Evolutionary conservation across 2,797 vertebrate species (phyloP), one percentile per base, ranked within the genome.

Genomic region (Tapirus indicus): DNA sequence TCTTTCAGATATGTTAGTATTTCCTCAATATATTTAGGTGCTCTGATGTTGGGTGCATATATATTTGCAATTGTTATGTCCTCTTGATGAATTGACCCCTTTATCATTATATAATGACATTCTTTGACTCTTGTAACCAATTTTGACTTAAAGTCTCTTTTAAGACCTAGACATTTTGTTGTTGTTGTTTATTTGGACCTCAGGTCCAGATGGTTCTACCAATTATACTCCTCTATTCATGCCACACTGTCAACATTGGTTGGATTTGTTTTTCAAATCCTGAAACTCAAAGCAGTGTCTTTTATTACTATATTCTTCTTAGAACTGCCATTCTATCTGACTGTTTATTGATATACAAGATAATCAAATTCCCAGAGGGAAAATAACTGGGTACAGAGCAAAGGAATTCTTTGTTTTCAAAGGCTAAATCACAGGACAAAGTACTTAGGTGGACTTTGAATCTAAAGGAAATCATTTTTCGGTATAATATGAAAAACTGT

Each of bases 321-420:
- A 18, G 29, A 38, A 66, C 18, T 60, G 84, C 23, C 10, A 75
- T 88, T 93, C 52, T 95, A 25, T 5, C 44, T 77, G 27, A 44
- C 60, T 78, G 41, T 77, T 91, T 64, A 72, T 18, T 56, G 71
- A 79, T 41, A 87, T 88, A n/a, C 13, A 80, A 64, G 56, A 96
- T 87, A 80, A 64, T 79, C 52, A 85, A 13, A 85, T 93, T 93
- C 54, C n/a, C 27, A 88, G 77, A 74, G 32, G 29, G 35, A 11
- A 94, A 92, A 58, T 88, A 83, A 80, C 38, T 60, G 9, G 6
- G 52, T 58, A 49, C 27, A 83, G 29, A 95, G 27, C 58, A 88
- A 83, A 95, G 23, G n/a, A 69, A n/a, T 80, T 92, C 35, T 89
- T 95, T 89, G 35, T 92, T 85, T 71, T 74, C 60, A 80, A 90